Base-by-base conservation (phyloP, 2,888 invertebrate genomes). In the Cacoxenus indagator region DNA sequence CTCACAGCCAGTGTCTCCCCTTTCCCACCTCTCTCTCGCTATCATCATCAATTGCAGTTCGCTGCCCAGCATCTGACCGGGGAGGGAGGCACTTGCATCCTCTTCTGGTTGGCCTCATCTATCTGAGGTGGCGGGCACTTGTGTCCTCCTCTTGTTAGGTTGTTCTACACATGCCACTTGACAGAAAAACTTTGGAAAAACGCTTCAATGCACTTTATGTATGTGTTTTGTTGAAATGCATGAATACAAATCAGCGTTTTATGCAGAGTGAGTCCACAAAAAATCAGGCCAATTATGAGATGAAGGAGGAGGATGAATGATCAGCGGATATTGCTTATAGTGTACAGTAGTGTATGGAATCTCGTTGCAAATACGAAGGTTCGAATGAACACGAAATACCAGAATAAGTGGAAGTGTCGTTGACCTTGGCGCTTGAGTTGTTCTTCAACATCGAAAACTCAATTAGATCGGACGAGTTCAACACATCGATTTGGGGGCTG, bases 371-470 rank as follows among this genome's bases (percentile, higher is more conserved):
- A 8, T 5, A 1, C 37, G 1, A 4, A 37, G 1, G 37, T 11
- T 37, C n/a, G n/a, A n/a, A 37, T 37, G 2, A 37, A 37, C 37
- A 11, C 37, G 14, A 37, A 11, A 37, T 37, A 37, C 14, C n/a
- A n/a, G 37, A 8, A 37, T 2, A 31, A 4, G 31, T 51, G 14
- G 46, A 45, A 61, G 48, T 68, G 78, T 77, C 83, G 78, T 74
- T 68, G 83, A 79, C 77, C 79, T 74, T 70, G 26, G 46, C 43
- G 62, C n/a, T 22, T 14, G 43, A 62, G 24, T 26, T 67, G 69
- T 71, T 72, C 62, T 79, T 79, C 80, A 83, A 83, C 83, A 82
- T 83, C 80, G 80, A 76, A 78, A 82, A 82, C 81, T 80, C 80
- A 80, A 80, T 80, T 80, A 82, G 73, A 75, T 62, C 2, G 57